A percentile compares a stretch with the other conserved stretches of the same genome.
These are phyloP conservation scores for Drosophila pachea DNA, from an alignment of 1,140 invertebrate species.

Conservation along the genomic window DNA sequence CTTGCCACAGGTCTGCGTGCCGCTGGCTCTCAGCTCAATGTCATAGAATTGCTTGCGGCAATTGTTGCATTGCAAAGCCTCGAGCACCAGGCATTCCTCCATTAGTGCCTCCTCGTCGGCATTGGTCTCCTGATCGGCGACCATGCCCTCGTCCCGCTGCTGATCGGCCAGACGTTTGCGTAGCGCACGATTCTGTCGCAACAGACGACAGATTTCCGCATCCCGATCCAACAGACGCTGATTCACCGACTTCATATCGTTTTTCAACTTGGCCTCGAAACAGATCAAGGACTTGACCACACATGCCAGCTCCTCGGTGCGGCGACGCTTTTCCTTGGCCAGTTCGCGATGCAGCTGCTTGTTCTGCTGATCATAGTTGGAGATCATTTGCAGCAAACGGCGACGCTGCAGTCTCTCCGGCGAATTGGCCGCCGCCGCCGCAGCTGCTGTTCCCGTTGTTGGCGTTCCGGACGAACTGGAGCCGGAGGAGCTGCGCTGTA, in stretches of 20 bases:
- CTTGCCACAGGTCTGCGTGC: constrained; percentile 57
- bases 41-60: constrained; percentile 76
- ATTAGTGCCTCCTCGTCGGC: constrained; percentile 44
- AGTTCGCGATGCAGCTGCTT: constrained; percentile 69
- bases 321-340: constrained; percentile 80
- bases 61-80: constrained; percentile 74
- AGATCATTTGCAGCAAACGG: constrained; percentile 67
- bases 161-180: constrained; percentile 56
- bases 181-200: constrained; percentile 63
- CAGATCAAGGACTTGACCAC: constrained; percentile 83
- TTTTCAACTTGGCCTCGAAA: constrained; percentile 83
- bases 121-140: constrained; percentile 39
- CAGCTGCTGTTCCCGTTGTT: neutral
- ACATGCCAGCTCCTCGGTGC: constrained; percentile 83
- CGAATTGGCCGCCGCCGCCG: neutral
- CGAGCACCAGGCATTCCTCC: constrained; percentile 59
- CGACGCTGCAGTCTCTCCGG: constrained; percentile 53
- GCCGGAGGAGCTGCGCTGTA: constrained; percentile 59
- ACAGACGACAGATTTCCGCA: constrained; percentile 81
- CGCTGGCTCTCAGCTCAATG: constrained; percentile 58
- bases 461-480: constrained; percentile 50
- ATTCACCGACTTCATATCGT: constrained; percentile 85
- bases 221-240: constrained; percentile 84
- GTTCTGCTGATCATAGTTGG: constrained; percentile 70
- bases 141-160: constrained; percentile 56